Conservation (phyloP, 2,113 vertebrate genomes). For the Aramus guarauna region DNA sequence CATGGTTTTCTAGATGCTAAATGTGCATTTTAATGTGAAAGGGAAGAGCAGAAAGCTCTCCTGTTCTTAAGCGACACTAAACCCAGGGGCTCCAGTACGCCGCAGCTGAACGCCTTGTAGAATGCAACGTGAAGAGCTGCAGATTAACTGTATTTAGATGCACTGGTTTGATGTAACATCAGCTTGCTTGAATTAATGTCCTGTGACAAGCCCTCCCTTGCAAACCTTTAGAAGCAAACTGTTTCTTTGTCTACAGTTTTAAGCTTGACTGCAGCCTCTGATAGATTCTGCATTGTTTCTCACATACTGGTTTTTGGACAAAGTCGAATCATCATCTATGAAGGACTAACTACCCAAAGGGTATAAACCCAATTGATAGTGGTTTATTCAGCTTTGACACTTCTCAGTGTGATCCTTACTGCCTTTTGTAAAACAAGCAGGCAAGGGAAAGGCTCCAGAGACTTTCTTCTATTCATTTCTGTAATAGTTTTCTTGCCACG, state of each 20-base stretch:
- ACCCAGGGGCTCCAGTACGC: background rate
- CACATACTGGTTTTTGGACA: constrained; percentile 46
- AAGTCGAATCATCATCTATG: constrained; percentile 56
- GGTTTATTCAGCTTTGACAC: constrained; percentile 73
- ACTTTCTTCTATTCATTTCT: constrained; percentile 75
- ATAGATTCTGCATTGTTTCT: constrained; percentile 56
- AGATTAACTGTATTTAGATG: constrained; percentile 63
- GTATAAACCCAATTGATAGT: constrained; percentile 63
- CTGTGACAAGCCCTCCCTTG: constrained; percentile 55
- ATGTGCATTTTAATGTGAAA: constrained; percentile 13
- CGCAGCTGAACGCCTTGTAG: constrained; percentile 2
- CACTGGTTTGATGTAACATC: constrained; percentile 55
- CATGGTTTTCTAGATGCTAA: background rate
- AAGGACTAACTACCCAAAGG: constrained; percentile 67
- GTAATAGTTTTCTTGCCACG: constrained; percentile 77
- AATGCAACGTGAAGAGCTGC: constrained; percentile 36
- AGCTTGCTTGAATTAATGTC: constrained; percentile 66
- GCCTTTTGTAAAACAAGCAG: constrained; percentile 74
- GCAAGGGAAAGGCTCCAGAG: constrained; percentile 69
- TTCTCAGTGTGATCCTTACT: constrained; percentile 72
- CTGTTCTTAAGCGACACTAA: background rate
- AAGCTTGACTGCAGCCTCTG: constrained; percentile 34
- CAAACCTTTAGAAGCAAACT: constrained; percentile 59
- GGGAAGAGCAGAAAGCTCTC: background rate
- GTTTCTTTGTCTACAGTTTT: constrained; percentile 58